Conservation (phyloP, 2,888 invertebrate species). For the Altica lythri region DNA sequence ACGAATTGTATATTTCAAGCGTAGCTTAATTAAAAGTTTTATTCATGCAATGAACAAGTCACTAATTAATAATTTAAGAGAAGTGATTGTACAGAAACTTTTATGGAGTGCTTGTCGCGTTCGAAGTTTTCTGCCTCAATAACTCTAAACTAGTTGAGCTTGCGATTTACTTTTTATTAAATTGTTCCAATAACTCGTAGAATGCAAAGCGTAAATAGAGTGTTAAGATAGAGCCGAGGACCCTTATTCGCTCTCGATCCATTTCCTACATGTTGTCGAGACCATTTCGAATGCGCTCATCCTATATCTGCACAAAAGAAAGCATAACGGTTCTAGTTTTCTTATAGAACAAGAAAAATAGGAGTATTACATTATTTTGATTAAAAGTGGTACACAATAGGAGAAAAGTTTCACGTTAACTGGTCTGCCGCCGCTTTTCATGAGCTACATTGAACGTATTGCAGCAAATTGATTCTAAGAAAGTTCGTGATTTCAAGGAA, state of each 20-base stretch:
- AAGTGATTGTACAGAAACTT: neutral
- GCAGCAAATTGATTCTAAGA: slow-evolving; percentile 25
- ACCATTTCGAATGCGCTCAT: slow-evolving; percentile 19
- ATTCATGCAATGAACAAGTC: no score
- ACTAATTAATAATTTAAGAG: no score
- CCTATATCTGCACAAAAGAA: slow-evolving; percentile 22
- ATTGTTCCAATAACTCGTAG: slow-evolving; percentile 27
- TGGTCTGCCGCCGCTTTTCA: slow-evolving; percentile 12
- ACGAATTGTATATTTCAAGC: no score
- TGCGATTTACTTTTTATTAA: slow-evolving; percentile 14
- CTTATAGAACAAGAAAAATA: slow-evolving; percentile 10
- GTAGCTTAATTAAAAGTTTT: no score
- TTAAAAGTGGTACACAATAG: slow-evolving; percentile 24
- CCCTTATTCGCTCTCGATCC: slow-evolving; percentile 26
- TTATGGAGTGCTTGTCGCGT: neutral
- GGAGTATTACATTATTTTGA: slow-evolving; percentile 26
- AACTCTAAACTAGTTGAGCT: slow-evolving; percentile 5
- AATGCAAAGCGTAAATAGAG: slow-evolving; percentile 27
- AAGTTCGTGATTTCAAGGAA: slow-evolving; percentile 26
- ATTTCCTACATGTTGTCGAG: slow-evolving; percentile 25
- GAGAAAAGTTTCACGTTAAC: slow-evolving; percentile 19
- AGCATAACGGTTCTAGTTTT: slow-evolving; percentile 19
- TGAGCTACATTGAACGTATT: slow-evolving; percentile 21
- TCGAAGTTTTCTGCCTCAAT: neutral
- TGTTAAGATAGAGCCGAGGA: slow-evolving; percentile 30